Conservation (phyloP, 2,797 vertebrate genomes). For the Siniperca scherzeri region DNA sequence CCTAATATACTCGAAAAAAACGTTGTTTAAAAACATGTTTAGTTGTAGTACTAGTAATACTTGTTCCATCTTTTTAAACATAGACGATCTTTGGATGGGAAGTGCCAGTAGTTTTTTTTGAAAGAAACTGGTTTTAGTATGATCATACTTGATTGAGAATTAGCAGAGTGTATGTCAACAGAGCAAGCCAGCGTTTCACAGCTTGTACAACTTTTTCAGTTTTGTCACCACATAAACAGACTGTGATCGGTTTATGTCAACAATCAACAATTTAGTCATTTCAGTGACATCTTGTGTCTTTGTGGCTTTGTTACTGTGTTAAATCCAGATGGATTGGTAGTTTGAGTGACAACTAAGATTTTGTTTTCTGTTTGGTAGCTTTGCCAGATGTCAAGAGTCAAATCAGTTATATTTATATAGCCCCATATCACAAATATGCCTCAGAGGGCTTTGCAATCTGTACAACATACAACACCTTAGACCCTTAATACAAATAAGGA, state of each 20-base stretch:
- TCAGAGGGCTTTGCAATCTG: too few species aligned
- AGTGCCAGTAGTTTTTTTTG: background rate
- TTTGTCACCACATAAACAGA: background rate
- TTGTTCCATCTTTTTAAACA: background rate
- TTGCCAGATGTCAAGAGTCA: slow-evolving; percentile 17
- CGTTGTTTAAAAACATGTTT: background rate
- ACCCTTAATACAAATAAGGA: background rate
- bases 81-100: background rate
- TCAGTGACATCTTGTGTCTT: background rate
- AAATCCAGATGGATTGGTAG: background rate
- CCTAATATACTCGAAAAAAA: background rate
- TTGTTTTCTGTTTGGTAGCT: slow-evolving; percentile 4
- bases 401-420: background rate
- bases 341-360: background rate
- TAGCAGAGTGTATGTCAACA: too few species aligned
- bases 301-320: background rate
- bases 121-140: background rate
- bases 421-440: background rate
- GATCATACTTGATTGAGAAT: background rate
- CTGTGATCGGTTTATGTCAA: background rate
- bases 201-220: too few species aligned
- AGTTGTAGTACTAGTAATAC: background rate
- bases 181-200: background rate
- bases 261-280: background rate
- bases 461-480: background rate